These are phyloP conservation scores for Pseudotriccus pelzelni DNA, from an alignment of 2,797 vertebrate species.

Conservation along the genomic window DNA sequence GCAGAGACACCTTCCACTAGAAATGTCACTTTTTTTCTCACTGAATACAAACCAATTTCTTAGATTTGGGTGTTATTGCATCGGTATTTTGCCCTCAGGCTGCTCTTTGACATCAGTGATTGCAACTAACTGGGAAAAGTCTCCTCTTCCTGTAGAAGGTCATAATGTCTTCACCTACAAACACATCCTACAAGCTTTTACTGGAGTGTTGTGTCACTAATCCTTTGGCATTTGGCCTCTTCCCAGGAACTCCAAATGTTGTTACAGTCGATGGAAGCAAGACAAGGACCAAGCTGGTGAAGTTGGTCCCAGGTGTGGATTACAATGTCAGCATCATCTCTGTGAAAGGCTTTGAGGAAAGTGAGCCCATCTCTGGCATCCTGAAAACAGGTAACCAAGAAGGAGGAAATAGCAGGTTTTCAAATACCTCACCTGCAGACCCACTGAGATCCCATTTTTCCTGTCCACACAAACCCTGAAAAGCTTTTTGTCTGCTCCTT, in stretches of 20 bases:
- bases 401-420: not conserved
- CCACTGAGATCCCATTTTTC: not conserved
- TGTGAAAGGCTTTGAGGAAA: slow-evolving; percentile 89
- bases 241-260: slow-evolving; percentile 80
- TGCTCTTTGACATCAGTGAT: not conserved
- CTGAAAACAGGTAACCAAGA: slow-evolving; percentile 85
- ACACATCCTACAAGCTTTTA: not conserved
- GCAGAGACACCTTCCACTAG: not conserved
- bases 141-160: not conserved
- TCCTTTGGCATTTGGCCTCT: not conserved
- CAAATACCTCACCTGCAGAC: not conserved
- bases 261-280: slow-evolving; percentile 83
- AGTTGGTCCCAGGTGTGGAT: slow-evolving; percentile 86
- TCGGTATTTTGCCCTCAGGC: not conserved
- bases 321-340: slow-evolving; percentile 87
- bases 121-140: not conserved
- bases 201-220: not conserved
- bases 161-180: not conserved
- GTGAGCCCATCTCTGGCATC: slow-evolving; percentile 85
- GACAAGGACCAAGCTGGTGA: slow-evolving; percentile 81
- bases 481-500: not conserved
- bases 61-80: not conserved
- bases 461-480: not conserved
- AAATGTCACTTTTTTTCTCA: not conserved
- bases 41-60: not conserved